Percentiles rank a stretch among this genome's conserved stretches.
Conservation (phyloP, 1,140 invertebrate species). For the Drosophila athabasca region DNA sequence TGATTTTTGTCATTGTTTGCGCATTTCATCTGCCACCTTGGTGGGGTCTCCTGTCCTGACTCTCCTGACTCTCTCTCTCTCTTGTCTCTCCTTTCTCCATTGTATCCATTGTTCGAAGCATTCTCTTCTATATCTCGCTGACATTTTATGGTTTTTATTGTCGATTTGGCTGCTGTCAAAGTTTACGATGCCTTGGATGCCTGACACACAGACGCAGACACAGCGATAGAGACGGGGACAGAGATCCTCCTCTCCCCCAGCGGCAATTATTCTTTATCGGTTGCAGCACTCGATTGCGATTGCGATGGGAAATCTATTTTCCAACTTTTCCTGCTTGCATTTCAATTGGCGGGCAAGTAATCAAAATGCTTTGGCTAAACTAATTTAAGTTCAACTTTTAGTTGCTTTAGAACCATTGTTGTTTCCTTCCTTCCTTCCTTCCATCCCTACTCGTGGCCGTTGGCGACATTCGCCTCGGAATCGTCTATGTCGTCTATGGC, state of each 20-base stretch:
- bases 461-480: slow-evolving; percentile 33
- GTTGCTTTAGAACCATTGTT: too few relatives aligned
- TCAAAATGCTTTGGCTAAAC: slow-evolving; percentile 33
- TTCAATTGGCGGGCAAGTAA: slow-evolving; percentile 25
- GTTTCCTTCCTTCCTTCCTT: slow-evolving; percentile 5
- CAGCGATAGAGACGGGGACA: too few relatives aligned
- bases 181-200: slow-evolving; percentile 30
- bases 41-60: background rate
- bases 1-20: slow-evolving; percentile 58
- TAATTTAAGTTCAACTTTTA: slow-evolving; percentile 47
- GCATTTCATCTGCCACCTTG: slow-evolving; percentile 4
- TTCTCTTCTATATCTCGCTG: slow-evolving; percentile 33
- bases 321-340: slow-evolving; percentile 37
- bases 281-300: too few relatives aligned
- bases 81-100: too few relatives aligned
- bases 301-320: slow-evolving; percentile 6
- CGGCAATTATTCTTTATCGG: slow-evolving; percentile 39
- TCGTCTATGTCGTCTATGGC: slow-evolving; percentile 30
- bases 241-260: slow-evolving; percentile 1
- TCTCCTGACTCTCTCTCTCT: background rate
- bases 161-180: slow-evolving; percentile 21
- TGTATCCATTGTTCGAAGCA: background rate
- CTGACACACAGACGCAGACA: too few relatives aligned
- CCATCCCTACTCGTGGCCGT: slow-evolving; percentile 14
- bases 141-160: slow-evolving; percentile 55